These are phyloP conservation scores for Chamaedrilus cognettii DNA, from an alignment of 2,888 invertebrate species.

Conservation along the genomic window DNA sequence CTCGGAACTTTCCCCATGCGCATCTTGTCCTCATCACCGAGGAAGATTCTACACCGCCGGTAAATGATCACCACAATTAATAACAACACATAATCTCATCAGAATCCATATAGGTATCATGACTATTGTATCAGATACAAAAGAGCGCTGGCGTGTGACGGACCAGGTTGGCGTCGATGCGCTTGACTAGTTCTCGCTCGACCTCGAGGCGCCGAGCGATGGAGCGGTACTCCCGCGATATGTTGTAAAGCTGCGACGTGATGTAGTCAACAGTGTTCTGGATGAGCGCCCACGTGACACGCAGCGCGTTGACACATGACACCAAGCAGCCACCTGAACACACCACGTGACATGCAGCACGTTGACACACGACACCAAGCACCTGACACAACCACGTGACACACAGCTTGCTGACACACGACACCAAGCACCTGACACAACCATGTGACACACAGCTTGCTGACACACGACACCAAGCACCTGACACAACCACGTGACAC, in stretches of 20 bases:
- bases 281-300: slow-evolving; percentile 71
- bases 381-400: not conserved
- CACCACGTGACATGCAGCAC: too few relatives aligned
- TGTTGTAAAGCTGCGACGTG: slow-evolving; percentile 79
- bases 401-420: not conserved
- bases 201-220: slow-evolving; percentile 84
- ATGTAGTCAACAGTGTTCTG: slow-evolving; percentile 79
- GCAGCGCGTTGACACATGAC: slow-evolving; percentile 48
- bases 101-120: too few relatives aligned
- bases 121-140: too few relatives aligned
- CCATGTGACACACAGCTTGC: not conserved
- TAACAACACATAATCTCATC: too few relatives aligned
- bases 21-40: too few relatives aligned
- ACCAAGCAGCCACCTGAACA: not conserved
- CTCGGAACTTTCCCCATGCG: too few relatives aligned
- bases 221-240: slow-evolving; percentile 93
- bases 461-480: not conserved
- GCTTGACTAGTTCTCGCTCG: slow-evolving; percentile 70
- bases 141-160: not conserved
- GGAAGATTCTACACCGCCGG: too few relatives aligned
- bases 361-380: not conserved
- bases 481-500: not conserved
- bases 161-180: not conserved
- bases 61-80: too few relatives aligned
- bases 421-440: not conserved